These are phyloP conservation scores for Ptychadena robeensis DNA, from an alignment of 2,797 vertebrate species.

Conservation along the genomic window DNA sequence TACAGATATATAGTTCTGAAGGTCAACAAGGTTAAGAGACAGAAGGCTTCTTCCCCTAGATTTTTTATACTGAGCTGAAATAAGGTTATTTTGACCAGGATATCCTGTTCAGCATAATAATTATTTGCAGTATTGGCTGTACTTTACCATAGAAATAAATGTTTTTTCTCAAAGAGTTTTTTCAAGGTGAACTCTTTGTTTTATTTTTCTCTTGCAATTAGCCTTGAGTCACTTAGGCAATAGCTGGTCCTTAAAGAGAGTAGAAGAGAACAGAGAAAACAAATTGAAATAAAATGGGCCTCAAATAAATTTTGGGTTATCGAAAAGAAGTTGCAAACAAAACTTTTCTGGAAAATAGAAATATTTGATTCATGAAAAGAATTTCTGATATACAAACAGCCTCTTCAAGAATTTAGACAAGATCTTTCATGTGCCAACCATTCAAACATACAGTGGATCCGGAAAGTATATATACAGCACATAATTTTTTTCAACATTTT, in stretches of 20 bases:
- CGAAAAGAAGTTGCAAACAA: neutral
- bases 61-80: too few relatives aligned
- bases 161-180: neutral
- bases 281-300: neutral
- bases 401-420: too few relatives aligned
- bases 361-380: neutral
- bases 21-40: too few relatives aligned
- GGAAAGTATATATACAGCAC: too few relatives aligned
- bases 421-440: too few relatives aligned
- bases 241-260: neutral
- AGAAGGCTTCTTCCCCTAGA: too few relatives aligned
- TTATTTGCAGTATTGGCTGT: neutral
- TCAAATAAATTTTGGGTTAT: neutral
- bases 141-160: neutral
- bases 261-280: neutral
- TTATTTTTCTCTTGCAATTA: conserved; percentile 8
- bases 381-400: neutral
- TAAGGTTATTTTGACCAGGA: neutral
- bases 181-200: conserved; percentile 1
- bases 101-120: neutral
- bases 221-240: conserved; percentile 8
- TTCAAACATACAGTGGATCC: too few relatives aligned
- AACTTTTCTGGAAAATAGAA: neutral
- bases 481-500: too few relatives aligned
- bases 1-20: too few relatives aligned